Base-by-base conservation (phyloP, 2,888 invertebrate species). In the Ophraella communa region DNA sequence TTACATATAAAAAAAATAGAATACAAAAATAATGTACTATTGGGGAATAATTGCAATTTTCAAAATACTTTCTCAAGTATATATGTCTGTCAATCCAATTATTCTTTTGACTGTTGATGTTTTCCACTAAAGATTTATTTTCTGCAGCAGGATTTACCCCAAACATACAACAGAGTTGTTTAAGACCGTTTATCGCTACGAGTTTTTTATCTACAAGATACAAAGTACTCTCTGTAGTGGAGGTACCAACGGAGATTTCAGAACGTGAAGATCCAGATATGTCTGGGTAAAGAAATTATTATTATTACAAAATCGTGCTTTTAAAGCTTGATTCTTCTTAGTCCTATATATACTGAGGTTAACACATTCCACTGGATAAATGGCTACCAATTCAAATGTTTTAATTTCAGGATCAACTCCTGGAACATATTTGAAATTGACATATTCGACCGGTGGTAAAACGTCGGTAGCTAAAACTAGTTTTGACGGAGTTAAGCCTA, bases 371-470 rank as follows among this genome's bases (percentile, higher is more conserved):
- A 89, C 77, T 0, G 89, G 89, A 77, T 87, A 83, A 45, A 89
- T 79, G 11, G 86, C 86, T 23, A 87, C 81, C 51, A 89, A 79
- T 70, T 89, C 87, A 65, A 89, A 86, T 27, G 84, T 85, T 77
- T 89, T 89, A 59, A 87, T 87, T 71, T 87, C 87, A 0, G 88
- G 86, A 79, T 89, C 89, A 27, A 85, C 69, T 11, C 78, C 80
- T n/a, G 80, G 79, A 0, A 79, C 75, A 67, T 81, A 85, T 7
- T 74, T 73, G 35, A 83, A 79, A 70, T 67, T 71, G 35, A 78
- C 74, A 1, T 80, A 75, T 23, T 77, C 76, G 11, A 79, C 80
- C 23, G 81, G 76, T 30, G 79, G 77, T 42, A 84, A 73, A 35
- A 85, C 79, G 73, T 89, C 89, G 4, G 84, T 82, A 14, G 88